Percentiles rank a stretch among this genome's conserved stretches.
Evolutionary conservation across 2,113 vertebrate genomes (phyloP).

Genomic region (Mustela lutreola): DNA sequence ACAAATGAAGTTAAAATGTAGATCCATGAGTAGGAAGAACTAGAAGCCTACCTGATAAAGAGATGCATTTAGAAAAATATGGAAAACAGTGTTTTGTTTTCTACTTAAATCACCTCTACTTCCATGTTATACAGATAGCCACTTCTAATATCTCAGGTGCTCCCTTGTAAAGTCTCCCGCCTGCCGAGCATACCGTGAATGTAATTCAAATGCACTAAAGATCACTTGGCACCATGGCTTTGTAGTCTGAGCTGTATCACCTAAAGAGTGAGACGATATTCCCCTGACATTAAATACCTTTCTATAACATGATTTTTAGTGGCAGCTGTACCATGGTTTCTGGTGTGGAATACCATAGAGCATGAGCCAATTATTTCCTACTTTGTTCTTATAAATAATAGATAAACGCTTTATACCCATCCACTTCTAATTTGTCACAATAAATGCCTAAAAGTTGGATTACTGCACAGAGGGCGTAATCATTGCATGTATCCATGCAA

Average conservation of each 20-base stretch:
- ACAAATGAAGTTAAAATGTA: not conserved
- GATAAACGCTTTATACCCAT: not conserved
- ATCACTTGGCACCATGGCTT: accelerated
- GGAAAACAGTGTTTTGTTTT: not conserved
- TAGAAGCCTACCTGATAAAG: not conserved
- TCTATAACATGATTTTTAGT: not conserved
- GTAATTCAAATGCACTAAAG: not conserved
- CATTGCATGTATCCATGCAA: not conserved
- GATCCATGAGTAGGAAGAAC: not conserved
- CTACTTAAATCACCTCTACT: not conserved
- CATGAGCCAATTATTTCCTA: not conserved
- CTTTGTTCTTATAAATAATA: slow-evolving; percentile 9
- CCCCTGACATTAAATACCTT: not conserved
- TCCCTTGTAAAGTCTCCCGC: not conserved
- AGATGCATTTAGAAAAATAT: not conserved
- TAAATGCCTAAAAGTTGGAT: not conserved
- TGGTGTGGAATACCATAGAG: not conserved
- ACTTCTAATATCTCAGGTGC: not conserved
- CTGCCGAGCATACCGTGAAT: accelerated
- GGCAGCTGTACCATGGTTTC: not conserved
- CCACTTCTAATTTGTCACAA: not conserved
- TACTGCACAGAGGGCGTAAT: not conserved
- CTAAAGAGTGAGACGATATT: not conserved
- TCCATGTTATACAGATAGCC: not conserved
- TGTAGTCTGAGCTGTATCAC: not conserved